Evolutionary conservation across 2,888 invertebrate genomes (phyloP), one percentile per base, ranked within the genome.

Genomic region (Sclerodermus sp.): DNA sequence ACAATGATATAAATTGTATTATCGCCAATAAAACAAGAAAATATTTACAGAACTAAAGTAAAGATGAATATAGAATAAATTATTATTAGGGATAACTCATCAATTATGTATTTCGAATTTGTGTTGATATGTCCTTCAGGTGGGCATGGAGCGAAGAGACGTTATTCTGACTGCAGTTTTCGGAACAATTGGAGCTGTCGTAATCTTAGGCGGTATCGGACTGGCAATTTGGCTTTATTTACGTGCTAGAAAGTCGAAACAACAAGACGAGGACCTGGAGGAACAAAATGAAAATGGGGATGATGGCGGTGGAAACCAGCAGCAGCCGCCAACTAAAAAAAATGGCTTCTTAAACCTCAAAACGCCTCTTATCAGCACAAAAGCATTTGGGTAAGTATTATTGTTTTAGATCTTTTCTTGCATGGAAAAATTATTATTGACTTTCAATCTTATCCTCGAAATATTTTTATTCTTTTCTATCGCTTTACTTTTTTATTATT

Each of bases 331-430:
- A 5, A 56, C 57, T 51, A 85, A 86, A 68, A 85, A 82, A 61
- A 88, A 88, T 64, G 88, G 87, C 34, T 87, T 88, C 66, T 81
- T 89, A 47, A 87, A 82, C 65, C 74, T 89, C 66, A 88, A 87
- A 77, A 88, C 88, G 13, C 89, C 89, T 0, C 80, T 89, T 45
- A 89, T 89, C 64, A 86, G 86, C 64, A 88, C 88, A 10, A 89
- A 88, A 71, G 85, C 87, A 17, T 78, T 89, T 48, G 88, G 88
- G 89, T 89, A 76, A 88, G 88, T 84, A 10, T 39, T 15, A 10
- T 15, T 12, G 39, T 36, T 18, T 29, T 38, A 14, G 17, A 17
- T n/a, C 34, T 23, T 23, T 23, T n/a, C 34, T 34, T 34, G 6
- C 34, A 4, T 34, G 6, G 13, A 4, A 13, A 3, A 34, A 34